Evolutionary conservation across 2,113 vertebrate species (phyloP), one percentile per base, ranked within the genome.

Genomic region (Vidua macroura): DNA sequence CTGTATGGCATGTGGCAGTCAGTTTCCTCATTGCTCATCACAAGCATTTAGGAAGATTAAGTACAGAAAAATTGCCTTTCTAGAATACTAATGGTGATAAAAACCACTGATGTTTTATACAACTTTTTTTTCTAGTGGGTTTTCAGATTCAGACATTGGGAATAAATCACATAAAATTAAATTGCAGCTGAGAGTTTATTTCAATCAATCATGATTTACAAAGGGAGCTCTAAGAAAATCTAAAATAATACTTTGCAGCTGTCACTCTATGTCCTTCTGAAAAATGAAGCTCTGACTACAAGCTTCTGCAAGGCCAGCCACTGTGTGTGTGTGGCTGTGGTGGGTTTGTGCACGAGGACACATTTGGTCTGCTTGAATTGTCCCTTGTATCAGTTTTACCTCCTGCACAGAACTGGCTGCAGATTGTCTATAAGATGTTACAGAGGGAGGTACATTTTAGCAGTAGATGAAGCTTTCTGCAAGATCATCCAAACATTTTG

Each of bases 161-260:
- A 83, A 27, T 52, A 92, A 93, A 94, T 88, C 60, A 88, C 68
- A 68, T 30, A 75, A 80, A 64, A 91, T 85, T 80, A 89, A 76
- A 89, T 75, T 70, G 59, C 33, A 81, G 62, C 33, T 75, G 81
- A 83, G 78, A 86, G 81, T 85, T 97, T 94, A 75, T 85, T 95
- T 93, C 78, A 90, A 64, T 96, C 62, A 93, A 44, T 87, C 48
- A 39, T 22, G 43, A 72, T 76, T 95, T 92, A 92, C 56, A 92
- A 86, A 49, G 62, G 46, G 25, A 90, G 30, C 49, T 83, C 59
- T 78, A 64, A 66, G 70, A 33, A 75, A 35, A 77, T n/a, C 7
- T 43, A 73, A 79, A 87, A 83, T 52, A 84, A 23, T 66, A 66
- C 49, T 90, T 85, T 64, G 62, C 53, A 83, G 68, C 41, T 69